These are phyloP conservation scores for Coboldia fuscipes DNA, from an alignment of 1,140 invertebrate species.

Conservation along the genomic window DNA sequence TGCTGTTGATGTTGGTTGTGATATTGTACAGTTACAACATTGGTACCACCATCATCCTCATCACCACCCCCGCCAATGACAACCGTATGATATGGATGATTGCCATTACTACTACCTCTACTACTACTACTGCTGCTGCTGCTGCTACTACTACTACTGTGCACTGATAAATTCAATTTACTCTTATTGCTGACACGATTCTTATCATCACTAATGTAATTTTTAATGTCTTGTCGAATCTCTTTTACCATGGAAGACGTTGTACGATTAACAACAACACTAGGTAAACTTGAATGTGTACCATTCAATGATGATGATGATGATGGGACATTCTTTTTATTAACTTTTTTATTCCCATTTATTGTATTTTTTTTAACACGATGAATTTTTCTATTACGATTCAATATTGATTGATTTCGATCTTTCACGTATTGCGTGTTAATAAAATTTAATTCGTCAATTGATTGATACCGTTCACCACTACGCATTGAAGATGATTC, in stretches of 20 bases:
- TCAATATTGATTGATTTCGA: constrained; percentile 1
- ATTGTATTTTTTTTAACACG: not conserved
- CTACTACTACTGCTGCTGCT: constrained; percentile 4
- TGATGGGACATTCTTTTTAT: constrained; percentile 8
- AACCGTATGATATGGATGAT: not conserved
- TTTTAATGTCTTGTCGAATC: too few relatives aligned
- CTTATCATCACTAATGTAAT: too few relatives aligned
- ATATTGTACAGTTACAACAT: too few relatives aligned
- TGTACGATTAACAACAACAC: too few relatives aligned
- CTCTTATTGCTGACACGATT: too few relatives aligned
- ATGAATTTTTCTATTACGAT: not conserved
- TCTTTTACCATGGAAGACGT: too few relatives aligned
- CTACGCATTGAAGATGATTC: not conserved
- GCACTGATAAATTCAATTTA: too few relatives aligned
- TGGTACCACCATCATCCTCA: too few relatives aligned
- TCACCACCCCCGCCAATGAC: too few relatives aligned
- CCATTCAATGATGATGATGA: not conserved
- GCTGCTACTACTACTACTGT: constrained; percentile 5
- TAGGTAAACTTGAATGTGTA: not conserved
- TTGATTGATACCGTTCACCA: not conserved
- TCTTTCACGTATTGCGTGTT: constrained; percentile 21
- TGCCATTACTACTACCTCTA: not conserved
- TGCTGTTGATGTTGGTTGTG: too few relatives aligned
- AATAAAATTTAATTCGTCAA: constrained; percentile 16
- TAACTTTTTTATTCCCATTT: constrained; percentile 2